Evolutionary conservation across 2,113 vertebrate genomes (phyloP).

Genomic region (Scatophagus argus): DNA sequence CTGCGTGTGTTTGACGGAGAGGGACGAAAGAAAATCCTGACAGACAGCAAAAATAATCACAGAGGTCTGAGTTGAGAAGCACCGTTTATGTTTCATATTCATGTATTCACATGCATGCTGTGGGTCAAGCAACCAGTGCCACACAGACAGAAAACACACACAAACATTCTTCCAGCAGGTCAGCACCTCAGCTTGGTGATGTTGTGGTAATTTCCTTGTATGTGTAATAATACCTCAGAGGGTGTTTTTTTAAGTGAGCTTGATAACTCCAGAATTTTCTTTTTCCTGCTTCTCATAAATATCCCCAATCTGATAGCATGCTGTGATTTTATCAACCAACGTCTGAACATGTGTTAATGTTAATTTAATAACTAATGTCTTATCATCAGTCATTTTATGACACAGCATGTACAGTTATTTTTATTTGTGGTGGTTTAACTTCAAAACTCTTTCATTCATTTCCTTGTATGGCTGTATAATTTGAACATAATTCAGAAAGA

Average conservation of each 20-base stretch:
- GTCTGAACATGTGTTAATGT: neutral
- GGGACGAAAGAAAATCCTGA: slow-evolving; percentile 17
- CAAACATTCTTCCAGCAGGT: slow-evolving; percentile 1
- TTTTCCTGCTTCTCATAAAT: neutral
- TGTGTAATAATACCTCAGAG: neutral
- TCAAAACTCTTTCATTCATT: neutral
- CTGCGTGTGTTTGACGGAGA: slow-evolving; percentile 5
- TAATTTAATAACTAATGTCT: slow-evolving; percentile 7
- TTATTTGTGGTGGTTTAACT: slow-evolving; percentile 12
- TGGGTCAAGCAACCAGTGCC: neutral
- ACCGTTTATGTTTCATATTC: slow-evolving; percentile 27
- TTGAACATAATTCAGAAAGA: neutral
- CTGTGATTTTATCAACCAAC: slow-evolving; percentile 12
- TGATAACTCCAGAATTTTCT: neutral
- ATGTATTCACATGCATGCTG: slow-evolving; percentile 2
- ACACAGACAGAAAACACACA: neutral
- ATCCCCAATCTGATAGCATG: neutral
- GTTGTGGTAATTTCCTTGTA: neutral
- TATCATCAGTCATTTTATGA: slow-evolving; percentile 8
- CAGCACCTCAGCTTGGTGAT: neutral
- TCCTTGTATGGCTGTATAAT: slow-evolving; percentile 47
- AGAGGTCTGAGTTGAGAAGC: slow-evolving; percentile 48
- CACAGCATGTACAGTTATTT: neutral
- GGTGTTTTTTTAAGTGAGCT: neutral
- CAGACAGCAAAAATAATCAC: slow-evolving; percentile 9